Evolutionary conservation across 37 sponge, comb jelly and placozoan genomes (phyloP).

Genomic region (Oopsacas minuta): DNA sequence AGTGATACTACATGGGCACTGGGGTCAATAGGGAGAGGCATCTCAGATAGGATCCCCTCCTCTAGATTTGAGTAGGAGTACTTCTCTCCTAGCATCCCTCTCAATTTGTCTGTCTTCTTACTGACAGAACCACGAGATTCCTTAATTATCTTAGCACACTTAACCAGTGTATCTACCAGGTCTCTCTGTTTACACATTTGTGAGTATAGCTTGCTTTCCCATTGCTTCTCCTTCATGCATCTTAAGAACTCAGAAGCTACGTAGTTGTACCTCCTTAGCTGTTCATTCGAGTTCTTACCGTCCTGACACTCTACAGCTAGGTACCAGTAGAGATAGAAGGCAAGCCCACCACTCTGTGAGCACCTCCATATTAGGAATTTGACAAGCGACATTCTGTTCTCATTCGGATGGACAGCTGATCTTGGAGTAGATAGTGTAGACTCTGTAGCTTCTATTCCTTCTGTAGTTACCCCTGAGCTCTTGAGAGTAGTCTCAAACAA

Average conservation of each 20-base stretch:
- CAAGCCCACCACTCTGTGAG: neutral
- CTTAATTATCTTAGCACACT: neutral
- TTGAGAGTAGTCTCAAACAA: neutral
- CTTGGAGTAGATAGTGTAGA: neutral
- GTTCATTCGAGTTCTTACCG: conserved; percentile 28
- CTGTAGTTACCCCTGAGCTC: neutral
- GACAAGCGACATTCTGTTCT: conserved; percentile 16
- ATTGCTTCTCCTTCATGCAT: neutral
- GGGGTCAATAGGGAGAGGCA: conserved; percentile 10
- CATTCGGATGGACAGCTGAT: neutral
- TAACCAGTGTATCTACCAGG: conserved; percentile 21
- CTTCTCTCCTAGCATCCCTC: neutral
- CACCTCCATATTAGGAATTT: conserved; percentile 24
- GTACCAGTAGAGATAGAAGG: conserved; percentile 32
- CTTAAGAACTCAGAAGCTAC: conserved; percentile 12
- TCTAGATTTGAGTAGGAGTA: neutral
- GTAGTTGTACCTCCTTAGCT: neutral
- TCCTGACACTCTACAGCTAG: conserved; percentile 85
- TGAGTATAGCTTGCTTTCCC: conserved; percentile 5
- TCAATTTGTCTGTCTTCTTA: neutral
- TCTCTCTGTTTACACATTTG: conserved; percentile 20
- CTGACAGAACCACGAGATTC: neutral
- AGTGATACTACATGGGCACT: neutral
- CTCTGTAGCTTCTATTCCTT: neutral
- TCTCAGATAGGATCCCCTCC: neutral